Evolutionary conservation across 2,797 vertebrate genomes (phyloP), one percentile per base, ranked within the genome.

Genomic region (Oryzias dopingdopingensis): DNA sequence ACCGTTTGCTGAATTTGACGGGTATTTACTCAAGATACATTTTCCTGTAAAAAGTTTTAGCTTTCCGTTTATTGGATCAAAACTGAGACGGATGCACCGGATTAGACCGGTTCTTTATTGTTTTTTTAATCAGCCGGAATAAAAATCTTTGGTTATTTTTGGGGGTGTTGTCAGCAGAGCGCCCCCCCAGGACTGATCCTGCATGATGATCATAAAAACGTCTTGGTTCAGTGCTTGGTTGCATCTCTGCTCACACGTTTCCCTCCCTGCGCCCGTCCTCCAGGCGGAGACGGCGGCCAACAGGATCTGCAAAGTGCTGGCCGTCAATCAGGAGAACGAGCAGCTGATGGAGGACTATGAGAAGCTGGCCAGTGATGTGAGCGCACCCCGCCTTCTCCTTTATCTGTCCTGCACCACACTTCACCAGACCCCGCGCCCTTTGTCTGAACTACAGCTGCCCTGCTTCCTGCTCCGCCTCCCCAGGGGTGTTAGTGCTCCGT

Each of bases 281-380:
- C 84, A 99, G 96, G 96, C 96, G 15, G 97, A 99, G 89, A 99
- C 96, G 12, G 97, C 97, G 71, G 96, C 96, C 82, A 99, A 99
- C 90, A 93, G 96, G 71, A 99, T 99, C 92, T 98, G 96, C 92
- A 98, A 99, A 86, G 97, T 98, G 76, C 88, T 99, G 90, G 96
- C 96, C 16, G 96, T 99, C 77, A 99, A 99, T 91, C 96, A 98
- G 80, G 96, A 98, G 90, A 99, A 99, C 0, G 96, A 99, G 70
- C 95, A 98, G 88, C 93, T 99, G 73, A 99, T 99, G 97, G 96
- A 98, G 87, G 96, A 99, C 90, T 98, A 98, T 2, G 96, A 99
- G 89, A 97, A 95, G 88, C 90, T 99, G 88, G 96, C 96, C 89
- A 98, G 94, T 62, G 96, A 98, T 92, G 96, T 98, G 94, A 90